These are phyloP conservation scores for Argyrosomus regius DNA, from an alignment of 2,797 vertebrate genomes.

Conservation along the genomic window DNA sequence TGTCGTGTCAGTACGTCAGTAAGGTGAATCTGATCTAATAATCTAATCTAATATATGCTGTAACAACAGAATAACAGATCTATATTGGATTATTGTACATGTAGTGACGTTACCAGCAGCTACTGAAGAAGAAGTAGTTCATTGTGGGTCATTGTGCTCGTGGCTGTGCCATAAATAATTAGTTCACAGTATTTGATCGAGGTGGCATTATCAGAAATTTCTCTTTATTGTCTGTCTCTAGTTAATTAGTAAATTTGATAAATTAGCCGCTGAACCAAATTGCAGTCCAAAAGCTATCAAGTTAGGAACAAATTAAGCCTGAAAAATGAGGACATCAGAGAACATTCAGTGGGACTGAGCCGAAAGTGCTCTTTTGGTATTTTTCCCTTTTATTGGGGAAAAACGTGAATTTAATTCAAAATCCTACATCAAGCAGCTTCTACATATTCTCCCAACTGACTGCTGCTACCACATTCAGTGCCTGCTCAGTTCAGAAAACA, in stretches of 20 bases:
- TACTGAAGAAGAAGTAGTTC: slow-evolving; percentile 31
- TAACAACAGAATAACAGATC: no score
- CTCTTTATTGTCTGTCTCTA: slow-evolving; percentile 62
- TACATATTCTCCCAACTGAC: slow-evolving; percentile 25
- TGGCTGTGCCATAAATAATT: slow-evolving; percentile 64
- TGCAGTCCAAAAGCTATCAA: slow-evolving; percentile 67
- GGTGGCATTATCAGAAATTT: slow-evolving; percentile 64
- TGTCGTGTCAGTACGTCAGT: no score
- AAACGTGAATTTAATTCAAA: slow-evolving; percentile 48
- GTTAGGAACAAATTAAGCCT: slow-evolving; percentile 63
- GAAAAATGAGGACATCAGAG: slow-evolving; percentile 65
- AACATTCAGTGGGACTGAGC: slow-evolving; percentile 36
- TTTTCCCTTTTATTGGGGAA: slow-evolving; percentile 23
- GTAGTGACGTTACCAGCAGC: slow-evolving; percentile 48
- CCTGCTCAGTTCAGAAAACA: slow-evolving; percentile 32
- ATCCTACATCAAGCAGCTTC: slow-evolving; percentile 28
- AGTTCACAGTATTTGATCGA: slow-evolving; percentile 60
- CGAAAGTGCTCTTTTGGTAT: slow-evolving; percentile 39
- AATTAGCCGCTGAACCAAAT: slow-evolving; percentile 68
- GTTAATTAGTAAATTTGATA: slow-evolving; percentile 77
- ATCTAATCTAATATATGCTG: no score
- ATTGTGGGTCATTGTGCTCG: slow-evolving; percentile 55
- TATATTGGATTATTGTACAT: not conserved
- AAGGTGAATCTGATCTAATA: no score
- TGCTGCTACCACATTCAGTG: slow-evolving; percentile 19